A percentile compares a stretch with the other conserved stretches of the same genome.
Conservation (phyloP, 2,113 vertebrate genomes). For the Physeter macrocephalus region DNA sequence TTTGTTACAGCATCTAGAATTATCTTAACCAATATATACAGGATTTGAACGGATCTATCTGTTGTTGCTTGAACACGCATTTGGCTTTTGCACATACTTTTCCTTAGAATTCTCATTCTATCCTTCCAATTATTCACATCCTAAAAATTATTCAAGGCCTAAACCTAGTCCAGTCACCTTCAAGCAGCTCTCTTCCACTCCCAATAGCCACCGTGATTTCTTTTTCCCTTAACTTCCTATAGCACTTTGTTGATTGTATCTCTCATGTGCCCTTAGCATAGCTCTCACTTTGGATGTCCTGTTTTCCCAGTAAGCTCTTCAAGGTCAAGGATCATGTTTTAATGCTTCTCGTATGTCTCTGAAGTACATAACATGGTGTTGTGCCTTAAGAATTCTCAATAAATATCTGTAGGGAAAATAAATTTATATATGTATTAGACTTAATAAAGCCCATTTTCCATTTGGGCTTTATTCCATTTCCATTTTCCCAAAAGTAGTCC, state of each 20-base stretch:
- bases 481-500: not conserved
- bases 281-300: not conserved
- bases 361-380: not conserved
- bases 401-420: not conserved
- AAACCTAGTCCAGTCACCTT: not conserved
- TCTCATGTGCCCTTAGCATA: not conserved
- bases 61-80: not conserved
- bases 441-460: constrained; percentile 35
- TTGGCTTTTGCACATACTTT: not conserved
- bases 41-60: not conserved
- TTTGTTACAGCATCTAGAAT: not conserved
- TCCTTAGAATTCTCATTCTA: not conserved
- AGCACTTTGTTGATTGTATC: not conserved
- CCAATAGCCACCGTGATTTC: not conserved
- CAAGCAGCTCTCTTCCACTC: not conserved
- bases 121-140: not conserved
- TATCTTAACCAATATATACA: not conserved
- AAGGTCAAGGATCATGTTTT: constrained; percentile 24
- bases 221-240: not conserved
- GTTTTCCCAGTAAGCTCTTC: not conserved
- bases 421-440: not conserved
- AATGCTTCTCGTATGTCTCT: not conserved
- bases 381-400: not conserved
- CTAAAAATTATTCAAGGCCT: not conserved
- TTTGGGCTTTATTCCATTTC: too few relatives aligned